Evolutionary conservation across 1,140 invertebrate species (phyloP), one percentile per base, ranked within the genome.

Genomic region (Drosophila funebris): DNA sequence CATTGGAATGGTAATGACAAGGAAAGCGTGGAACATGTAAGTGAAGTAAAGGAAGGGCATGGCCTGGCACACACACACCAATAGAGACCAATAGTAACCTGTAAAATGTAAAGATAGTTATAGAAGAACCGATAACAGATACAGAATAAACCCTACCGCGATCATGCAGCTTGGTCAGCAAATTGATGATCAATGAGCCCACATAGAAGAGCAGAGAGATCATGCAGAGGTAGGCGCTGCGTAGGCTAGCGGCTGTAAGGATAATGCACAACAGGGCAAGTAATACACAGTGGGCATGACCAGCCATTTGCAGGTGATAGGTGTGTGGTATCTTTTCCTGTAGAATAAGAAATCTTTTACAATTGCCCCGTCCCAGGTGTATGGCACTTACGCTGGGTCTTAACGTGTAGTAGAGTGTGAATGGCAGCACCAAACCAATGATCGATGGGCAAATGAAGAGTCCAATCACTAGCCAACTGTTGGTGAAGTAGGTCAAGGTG

Each of bases 401-500:
- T 9, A 81, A 37, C 0, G 66, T 50, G 11, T 64, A 44, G 46
- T 82, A 85, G 1, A 85, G 56, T 0, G 67, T 78, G 11, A 72
- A 43, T 0, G 85, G 85, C 29, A 85, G 8, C 1, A 64, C 13
- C 6, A 91, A 63, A 0, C 88, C 84, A 20, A 93, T 92, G 2
- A 93, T 50, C 4, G 93, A 92, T 24, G 94, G 94, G 41, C 92
- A 92, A 4, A 94, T 83, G 58, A 94, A 95, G 1, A 95, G 80
- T 0, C 90, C 90, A 57, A 95, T 94, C 73, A 82, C 48, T 20
- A 95, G 74, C 94, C 95, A 95, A 3, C 94, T 95, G 71, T 93
- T 93, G 20, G 93, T 93, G 73, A 94, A 96, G 94, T 95, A 96
- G 66, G 94, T 94, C 94, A 95, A 94, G 0, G 94, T 94, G 74